Evolutionary conservation across 2,888 invertebrate genomes (phyloP).

Genomic region (Drosophila neonasuta): DNA sequence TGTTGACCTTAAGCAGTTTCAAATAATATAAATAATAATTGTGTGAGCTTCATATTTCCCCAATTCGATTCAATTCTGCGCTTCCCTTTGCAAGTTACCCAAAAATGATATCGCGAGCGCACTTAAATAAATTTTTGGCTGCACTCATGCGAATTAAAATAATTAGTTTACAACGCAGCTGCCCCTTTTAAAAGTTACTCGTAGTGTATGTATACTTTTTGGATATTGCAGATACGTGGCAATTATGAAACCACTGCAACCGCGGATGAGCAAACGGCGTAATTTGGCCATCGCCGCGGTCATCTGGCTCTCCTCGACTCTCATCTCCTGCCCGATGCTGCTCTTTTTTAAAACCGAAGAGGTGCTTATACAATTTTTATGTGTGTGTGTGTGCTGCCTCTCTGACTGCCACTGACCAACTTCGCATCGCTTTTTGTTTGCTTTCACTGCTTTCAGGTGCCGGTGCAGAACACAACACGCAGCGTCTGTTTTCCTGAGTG

Average conservation of each 20-base stretch:
- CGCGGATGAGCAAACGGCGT: constrained; percentile 91
- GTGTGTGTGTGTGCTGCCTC: constrained; percentile 6
- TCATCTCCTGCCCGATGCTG: constrained; percentile 92
- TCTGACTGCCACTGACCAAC: background rate
- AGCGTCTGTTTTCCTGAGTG: constrained; percentile 92
- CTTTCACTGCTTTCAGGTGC: constrained; percentile 71
- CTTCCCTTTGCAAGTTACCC: background rate
- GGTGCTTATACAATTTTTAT: constrained; percentile 19
- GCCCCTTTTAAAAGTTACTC: background rate
- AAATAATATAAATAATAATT: background rate
- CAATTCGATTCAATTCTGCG: background rate
- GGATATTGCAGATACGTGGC: constrained; percentile 91
- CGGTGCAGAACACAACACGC: constrained; percentile 84
- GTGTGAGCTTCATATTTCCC: background rate
- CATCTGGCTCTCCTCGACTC: constrained; percentile 91
- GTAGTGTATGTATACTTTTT: constrained; percentile 1
- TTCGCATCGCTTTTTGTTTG: background rate
- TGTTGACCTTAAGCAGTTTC: no score
- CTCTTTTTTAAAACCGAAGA: constrained; percentile 90
- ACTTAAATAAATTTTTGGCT: background rate
- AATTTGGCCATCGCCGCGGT: constrained; percentile 91
- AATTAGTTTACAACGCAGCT: constrained; percentile 17
- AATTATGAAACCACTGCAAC: constrained; percentile 95
- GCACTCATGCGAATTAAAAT: constrained; percentile 21
- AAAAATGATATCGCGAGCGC: background rate